Evolutionary conservation across 2,797 vertebrate genomes (phyloP).

Genomic region (Aphelocoma californica): DNA sequence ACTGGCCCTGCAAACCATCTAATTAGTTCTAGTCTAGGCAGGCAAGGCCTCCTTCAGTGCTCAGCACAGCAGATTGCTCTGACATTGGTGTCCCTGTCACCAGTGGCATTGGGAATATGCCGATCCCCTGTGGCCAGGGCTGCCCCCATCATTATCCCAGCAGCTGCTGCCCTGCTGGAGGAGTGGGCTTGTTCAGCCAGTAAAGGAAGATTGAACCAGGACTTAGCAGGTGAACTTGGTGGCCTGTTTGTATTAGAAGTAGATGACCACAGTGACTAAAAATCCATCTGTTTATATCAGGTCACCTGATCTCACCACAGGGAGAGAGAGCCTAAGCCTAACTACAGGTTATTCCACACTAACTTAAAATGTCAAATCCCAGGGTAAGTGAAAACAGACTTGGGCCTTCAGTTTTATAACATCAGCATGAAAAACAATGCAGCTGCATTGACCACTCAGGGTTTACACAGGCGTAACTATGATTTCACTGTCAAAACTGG

Average conservation of each 20-base stretch:
- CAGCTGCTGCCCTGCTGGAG: not conserved
- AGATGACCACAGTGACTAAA: not conserved
- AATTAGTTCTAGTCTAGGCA: not conserved
- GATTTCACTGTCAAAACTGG: constrained; percentile 21
- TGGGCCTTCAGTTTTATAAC: not conserved
- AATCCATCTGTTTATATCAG: not conserved
- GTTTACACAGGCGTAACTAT: not conserved
- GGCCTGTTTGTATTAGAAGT: not conserved
- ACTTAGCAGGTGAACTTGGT: not conserved
- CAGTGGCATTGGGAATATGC: accelerated
- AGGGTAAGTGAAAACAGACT: not conserved
- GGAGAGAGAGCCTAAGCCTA: not conserved
- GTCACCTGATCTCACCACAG: not conserved
- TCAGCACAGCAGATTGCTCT: not conserved
- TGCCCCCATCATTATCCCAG: accelerated
- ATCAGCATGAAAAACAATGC: not conserved
- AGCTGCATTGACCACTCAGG: not conserved
- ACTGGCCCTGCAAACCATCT: not conserved
- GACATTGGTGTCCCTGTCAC: not conserved
- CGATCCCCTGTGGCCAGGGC: not conserved
- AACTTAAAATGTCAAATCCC: not conserved
- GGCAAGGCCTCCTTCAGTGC: not conserved
- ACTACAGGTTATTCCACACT: not conserved
- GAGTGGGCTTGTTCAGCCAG: not conserved
- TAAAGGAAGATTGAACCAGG: not conserved